These are phyloP conservation scores for Ommatoiulus sabulosus DNA, from an alignment of 2,888 invertebrate species.

Conservation along the genomic window DNA sequence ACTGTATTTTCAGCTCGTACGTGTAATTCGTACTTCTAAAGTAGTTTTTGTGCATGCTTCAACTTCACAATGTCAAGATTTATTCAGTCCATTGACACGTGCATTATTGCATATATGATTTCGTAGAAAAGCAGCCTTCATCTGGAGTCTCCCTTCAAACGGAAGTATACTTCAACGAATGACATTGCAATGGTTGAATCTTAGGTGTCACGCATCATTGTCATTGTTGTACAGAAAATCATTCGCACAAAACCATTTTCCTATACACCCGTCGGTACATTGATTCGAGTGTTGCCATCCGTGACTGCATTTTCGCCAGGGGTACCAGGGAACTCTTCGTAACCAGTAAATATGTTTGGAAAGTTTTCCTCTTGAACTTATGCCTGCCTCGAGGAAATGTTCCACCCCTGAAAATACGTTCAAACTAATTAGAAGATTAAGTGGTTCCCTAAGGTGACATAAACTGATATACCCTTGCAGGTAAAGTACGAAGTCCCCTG, in stretches of 20 bases:
- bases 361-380: conserved; percentile 5
- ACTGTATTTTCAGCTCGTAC: no score
- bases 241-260: conserved; percentile 6
- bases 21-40: no score
- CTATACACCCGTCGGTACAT: neutral
- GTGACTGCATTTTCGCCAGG: neutral
- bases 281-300: neutral
- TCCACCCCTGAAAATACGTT: conserved; percentile 17
- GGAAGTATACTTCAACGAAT: neutral
- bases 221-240: conserved; percentile 12
- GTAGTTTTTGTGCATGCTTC: no score
- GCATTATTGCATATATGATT: no score
- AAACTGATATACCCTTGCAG: no score
- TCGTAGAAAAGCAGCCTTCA: no score
- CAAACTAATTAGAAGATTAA: conserved; percentile 12
- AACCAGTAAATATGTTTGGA: neutral
- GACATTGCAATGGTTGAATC: neutral
- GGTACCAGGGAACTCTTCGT: neutral
- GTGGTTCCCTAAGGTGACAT: neutral
- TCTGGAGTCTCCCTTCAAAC: neutral
- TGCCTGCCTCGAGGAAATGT: conserved; percentile 27
- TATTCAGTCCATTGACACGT: no score
- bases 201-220: conserved; percentile 18
- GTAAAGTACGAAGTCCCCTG: no score
- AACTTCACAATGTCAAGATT: no score